Conservation (phyloP, 2,888 invertebrate species). For the Pachycephus smyrnensis region DNA sequence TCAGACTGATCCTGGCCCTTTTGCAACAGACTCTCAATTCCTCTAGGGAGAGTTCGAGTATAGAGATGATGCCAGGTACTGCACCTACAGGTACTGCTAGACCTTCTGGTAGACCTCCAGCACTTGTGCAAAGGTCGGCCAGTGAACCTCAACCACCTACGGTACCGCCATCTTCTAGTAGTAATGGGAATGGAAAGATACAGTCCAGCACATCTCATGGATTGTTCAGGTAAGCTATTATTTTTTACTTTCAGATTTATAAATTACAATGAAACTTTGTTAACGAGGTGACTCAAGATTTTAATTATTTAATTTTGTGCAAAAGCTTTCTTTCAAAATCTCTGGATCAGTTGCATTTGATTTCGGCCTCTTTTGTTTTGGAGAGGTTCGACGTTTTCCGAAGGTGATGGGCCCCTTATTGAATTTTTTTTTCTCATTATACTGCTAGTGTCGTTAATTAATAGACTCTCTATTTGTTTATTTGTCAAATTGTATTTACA, state of each 20-base stretch:
- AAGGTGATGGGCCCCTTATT: constrained; percentile 48
- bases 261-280: neutral
- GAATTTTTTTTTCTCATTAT: neutral
- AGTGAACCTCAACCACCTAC: constrained; percentile 74
- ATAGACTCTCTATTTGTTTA: neutral
- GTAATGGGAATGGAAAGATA: constrained; percentile 57
- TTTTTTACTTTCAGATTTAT: neutral
- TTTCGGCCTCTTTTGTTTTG: constrained; percentile 66
- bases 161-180: constrained; percentile 68
- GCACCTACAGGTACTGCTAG: constrained; percentile 69
- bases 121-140: constrained; percentile 73
- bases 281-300: neutral
- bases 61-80: constrained; percentile 72
- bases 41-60: constrained; percentile 59
- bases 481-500: neutral
- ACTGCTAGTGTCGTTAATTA: neutral
- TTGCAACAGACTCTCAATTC: constrained; percentile 71
- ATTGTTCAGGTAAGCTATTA: constrained; percentile 55
- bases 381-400: constrained; percentile 64
- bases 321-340: constrained; percentile 65
- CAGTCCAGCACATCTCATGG: constrained; percentile 62
- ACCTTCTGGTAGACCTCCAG: constrained; percentile 55
- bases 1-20: constrained; percentile 78
- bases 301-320: constrained; percentile 21
- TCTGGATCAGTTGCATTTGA: constrained; percentile 66